Base-by-base conservation (phyloP, 2,888 invertebrate species). In the Axea sp. region DNA sequence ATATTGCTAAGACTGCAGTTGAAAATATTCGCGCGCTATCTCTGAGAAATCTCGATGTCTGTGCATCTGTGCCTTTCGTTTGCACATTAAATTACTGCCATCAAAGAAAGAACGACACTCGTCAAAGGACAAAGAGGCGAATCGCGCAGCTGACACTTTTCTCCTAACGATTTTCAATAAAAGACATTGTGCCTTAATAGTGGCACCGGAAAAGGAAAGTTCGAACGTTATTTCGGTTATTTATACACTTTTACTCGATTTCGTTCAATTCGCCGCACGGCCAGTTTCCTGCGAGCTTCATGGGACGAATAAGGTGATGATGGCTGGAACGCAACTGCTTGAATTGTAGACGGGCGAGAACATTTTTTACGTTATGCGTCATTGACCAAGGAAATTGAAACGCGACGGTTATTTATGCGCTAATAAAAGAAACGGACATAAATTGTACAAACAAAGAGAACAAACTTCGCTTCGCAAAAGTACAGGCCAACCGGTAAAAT, bases 111-210 rank as follows among this genome's bases (percentile, higher is more conserved):
- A 17, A 28, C 33, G 22, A 12, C 41, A 11, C 41, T 41, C 41
- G 24, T 19, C 30, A 37, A 12, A 22, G 19, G 41, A 60, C 60
- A 51, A 64, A 64, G 53, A 53, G 49, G 43, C 22, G 53, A n/a
- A n/a, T n/a, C n/a, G n/a, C n/a, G n/a, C 53, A 55, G 53, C 65
- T 55, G 65, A 65, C 37, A 28, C 65, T 64, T 28, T 45, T 51
- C 43, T 43, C 19, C 43, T 6, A 65, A 53, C 37, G 65, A 45
- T 53, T 65, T 65, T 55, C 65, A 53, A 65, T 65, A 53, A 65
- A 35, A 35, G 53, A 45, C 43, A 64, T 64, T 65, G 49, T 41
- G 45, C 35, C 39, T 53, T 37, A 30, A 19, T 35, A 43, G 62
- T 8, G 37, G 17, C 24, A 17, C 37, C 35, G 22, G 22, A 26